These are phyloP conservation scores for Criorhina ranunculi DNA, from an alignment of 2,888 invertebrate species.

Conservation along the genomic window DNA sequence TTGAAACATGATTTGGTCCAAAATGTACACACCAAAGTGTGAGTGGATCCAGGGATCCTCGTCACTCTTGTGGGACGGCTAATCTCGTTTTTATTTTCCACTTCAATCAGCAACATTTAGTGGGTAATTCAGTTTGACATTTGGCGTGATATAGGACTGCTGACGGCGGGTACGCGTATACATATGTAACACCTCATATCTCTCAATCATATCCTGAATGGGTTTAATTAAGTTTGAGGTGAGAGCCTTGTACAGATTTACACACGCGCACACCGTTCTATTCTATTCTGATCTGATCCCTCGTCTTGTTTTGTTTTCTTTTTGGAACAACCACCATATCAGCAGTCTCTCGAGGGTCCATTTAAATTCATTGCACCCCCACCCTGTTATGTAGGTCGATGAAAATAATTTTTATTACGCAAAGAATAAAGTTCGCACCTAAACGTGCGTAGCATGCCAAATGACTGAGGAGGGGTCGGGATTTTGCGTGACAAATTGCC, in stretches of 20 bases:
- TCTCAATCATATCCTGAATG: slow-evolving; percentile 37
- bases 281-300: too few species aligned
- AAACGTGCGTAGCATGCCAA: slow-evolving; percentile 70
- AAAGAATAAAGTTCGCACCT: slow-evolving; percentile 73
- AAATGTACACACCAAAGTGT: background rate
- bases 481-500: slow-evolving; percentile 75
- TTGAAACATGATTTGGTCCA: slow-evolving; percentile 64
- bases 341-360: slow-evolving; percentile 61
- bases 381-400: slow-evolving; percentile 72
- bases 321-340: too few species aligned
- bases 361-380: slow-evolving; percentile 74
- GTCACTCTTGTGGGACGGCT: slow-evolving; percentile 53
- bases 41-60: background rate
- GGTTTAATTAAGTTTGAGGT: slow-evolving; percentile 72
- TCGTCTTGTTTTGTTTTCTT: slow-evolving; percentile 35
- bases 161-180: background rate
- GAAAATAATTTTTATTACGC: slow-evolving; percentile 74
- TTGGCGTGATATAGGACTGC: slow-evolving; percentile 57
- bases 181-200: slow-evolving; percentile 11
- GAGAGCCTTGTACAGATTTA: slow-evolving; percentile 48
- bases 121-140: slow-evolving; percentile 69
- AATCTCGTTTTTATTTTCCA: slow-evolving; percentile 69
- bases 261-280: slow-evolving; percentile 3
- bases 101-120: slow-evolving; percentile 64
- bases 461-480: slow-evolving; percentile 20